Conservation (phyloP, 2,888 invertebrate genomes). For the Liodrosophila aerea region DNA sequence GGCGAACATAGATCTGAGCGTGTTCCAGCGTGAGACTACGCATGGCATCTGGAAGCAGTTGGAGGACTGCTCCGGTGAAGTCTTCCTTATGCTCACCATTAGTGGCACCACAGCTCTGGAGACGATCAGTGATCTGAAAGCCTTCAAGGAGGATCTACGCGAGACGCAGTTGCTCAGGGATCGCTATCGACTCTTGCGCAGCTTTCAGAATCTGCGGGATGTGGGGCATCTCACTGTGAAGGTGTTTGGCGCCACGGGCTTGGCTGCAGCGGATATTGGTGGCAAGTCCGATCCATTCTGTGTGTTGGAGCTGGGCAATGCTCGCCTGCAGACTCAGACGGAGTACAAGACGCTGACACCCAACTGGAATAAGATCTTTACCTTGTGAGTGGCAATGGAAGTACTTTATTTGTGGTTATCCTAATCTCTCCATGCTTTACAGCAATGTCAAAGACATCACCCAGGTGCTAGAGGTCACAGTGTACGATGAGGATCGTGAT, state of each 20-base stretch:
- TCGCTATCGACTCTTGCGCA: conserved; percentile 85
- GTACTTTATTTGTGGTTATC: not conserved
- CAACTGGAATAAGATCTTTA: conserved; percentile 99
- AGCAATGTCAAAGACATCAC: conserved; percentile 98
- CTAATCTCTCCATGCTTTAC: conserved; percentile 20
- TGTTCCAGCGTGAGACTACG: conserved; percentile 93
- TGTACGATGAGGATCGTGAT: conserved; percentile 98
- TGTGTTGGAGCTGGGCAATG: conserved; percentile 96
- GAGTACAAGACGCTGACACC: conserved; percentile 98
- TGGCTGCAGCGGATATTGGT: conserved; percentile 97
- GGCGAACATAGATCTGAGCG: conserved; percentile 92
- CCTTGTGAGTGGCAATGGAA: conserved; percentile 89
- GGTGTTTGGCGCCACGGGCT: conserved; percentile 92
- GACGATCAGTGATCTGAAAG: conserved; percentile 94
- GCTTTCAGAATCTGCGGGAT: conserved; percentile 90
- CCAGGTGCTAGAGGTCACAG: conserved; percentile 95
- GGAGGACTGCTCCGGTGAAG: conserved; percentile 92
- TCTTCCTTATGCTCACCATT: conserved; percentile 95
- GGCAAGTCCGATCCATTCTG: conserved; percentile 99
- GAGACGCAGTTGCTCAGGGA: conserved; percentile 86
- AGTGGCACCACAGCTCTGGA: conserved; percentile 97
- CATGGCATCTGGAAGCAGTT: conserved; percentile 94
- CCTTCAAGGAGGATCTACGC: conserved; percentile 90
- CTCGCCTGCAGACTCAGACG: conserved; percentile 97
- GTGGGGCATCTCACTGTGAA: conserved; percentile 97